Percentiles rank a stretch among this genome's conserved stretches.
These are phyloP conservation scores for Hypotaenidia okinawae DNA, from an alignment of 2,797 vertebrate genomes.

Conservation along the genomic window DNA sequence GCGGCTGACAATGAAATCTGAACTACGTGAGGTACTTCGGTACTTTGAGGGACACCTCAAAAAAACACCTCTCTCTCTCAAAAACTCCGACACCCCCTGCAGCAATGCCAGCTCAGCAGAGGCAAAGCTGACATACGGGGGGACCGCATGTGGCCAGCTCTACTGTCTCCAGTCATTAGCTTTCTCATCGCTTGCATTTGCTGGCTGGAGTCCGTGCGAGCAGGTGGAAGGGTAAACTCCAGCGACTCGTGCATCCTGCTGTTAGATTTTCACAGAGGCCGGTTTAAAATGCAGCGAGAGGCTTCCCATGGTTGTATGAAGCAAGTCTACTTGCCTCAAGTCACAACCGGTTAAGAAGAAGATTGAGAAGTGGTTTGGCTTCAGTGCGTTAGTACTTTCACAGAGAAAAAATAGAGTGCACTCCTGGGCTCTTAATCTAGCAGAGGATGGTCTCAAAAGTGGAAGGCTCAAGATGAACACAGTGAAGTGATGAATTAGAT, in stretches of 20 bases:
- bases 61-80: neutral
- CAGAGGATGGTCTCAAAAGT: neutral
- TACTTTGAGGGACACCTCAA: neutral
- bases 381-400: neutral
- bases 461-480: neutral
- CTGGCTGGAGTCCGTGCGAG: fast-evolving
- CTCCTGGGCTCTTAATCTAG: neutral
- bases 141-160: neutral
- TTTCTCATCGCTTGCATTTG: neutral
- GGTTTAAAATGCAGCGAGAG: neutral
- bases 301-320: neutral
- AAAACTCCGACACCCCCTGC: fast-evolving
- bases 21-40: neutral
- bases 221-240: neutral
- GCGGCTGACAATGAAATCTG: neutral
- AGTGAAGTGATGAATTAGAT: neutral
- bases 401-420: neutral
- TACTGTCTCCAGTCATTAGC: neutral
- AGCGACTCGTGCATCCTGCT: neutral
- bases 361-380: neutral
- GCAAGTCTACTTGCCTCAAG: neutral
- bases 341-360: neutral
- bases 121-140: neutral
- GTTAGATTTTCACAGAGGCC: neutral
- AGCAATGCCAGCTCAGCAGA: neutral